Evolutionary conservation across 2,113 vertebrate genomes (phyloP).

Genomic region (Potamarius usumacintae): DNA sequence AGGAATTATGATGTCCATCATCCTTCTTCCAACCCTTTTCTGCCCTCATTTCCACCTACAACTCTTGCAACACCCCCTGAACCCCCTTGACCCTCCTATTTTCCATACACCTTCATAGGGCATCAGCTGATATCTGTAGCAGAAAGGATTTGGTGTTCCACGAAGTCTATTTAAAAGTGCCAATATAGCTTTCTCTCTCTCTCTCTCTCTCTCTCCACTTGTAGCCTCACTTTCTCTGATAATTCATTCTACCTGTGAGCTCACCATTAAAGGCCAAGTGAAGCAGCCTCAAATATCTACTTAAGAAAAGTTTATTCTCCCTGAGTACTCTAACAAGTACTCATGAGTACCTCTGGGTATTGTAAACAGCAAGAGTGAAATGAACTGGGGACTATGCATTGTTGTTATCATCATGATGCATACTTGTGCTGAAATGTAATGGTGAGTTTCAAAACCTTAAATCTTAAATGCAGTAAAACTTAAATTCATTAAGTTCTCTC

Average conservation of each 20-base stretch:
- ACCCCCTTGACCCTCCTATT: neutral
- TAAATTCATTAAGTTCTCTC: neutral
- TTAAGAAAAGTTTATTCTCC: neutral
- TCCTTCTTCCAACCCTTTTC: neutral
- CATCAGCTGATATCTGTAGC: constrained; percentile 73
- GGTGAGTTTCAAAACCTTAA: neutral
- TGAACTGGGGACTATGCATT: constrained; percentile 1
- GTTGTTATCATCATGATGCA: neutral
- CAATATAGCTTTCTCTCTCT: constrained; percentile 41
- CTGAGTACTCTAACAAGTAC: neutral
- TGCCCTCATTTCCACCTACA: neutral
- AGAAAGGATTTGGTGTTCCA: constrained; percentile 76
- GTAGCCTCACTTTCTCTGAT: neutral
- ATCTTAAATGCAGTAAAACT: neutral
- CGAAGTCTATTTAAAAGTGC: constrained; percentile 76
- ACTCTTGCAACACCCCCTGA: neutral
- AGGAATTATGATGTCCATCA: neutral
- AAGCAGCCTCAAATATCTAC: neutral
- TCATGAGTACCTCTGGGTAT: neutral
- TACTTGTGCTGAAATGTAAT: neutral
- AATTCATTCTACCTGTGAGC: neutral
- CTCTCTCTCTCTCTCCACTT: constrained; percentile 29
- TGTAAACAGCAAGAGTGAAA: neutral
- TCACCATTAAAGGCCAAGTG: neutral
- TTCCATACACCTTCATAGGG: constrained; percentile 59